Evolutionary conservation across 2,113 vertebrate species (phyloP), one percentile per base, ranked within the genome.

Genomic region (Pygoscelis antarcticus): DNA sequence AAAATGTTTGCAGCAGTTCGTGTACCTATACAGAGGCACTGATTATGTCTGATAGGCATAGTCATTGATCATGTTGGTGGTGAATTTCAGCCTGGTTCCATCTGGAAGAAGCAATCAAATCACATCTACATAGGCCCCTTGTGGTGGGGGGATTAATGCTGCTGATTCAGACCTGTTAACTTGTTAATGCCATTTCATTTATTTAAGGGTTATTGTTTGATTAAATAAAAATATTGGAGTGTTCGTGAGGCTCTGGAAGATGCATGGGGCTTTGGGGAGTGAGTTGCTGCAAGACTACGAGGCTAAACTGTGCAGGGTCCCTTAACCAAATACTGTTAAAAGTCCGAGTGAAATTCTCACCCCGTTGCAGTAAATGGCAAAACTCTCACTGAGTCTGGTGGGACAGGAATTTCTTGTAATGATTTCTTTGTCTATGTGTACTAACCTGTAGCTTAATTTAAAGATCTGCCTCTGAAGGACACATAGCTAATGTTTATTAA

Each of bases 91-190:
- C 71, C 80, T 2, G 4, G 42, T 77, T 83, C 88, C 80, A 68
- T 75, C 90, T 89, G 83, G 51, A 96, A 94, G 88, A 58, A 90
- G 72, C 74, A 90, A 92, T 94, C 75, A 90, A 93, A 90, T 92
- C 72, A 7, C 64, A 55, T 89, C 68, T 38, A 34, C 36, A 47
- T 60, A 30, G 68, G 65, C 36, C 49, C 65, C 82, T 46, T 83
- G 70, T 3, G 9, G 84, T 29, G 76, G 44, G 66, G 90, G 66
- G 78, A 71, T 96, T 96, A 80, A 55, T 40, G 91, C 72, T 89
- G 38, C 83, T 82, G 83, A 55, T 93, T 86, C 65, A 82, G 80
- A 72, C 46, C 72, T 69, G 69, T 92, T 89, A 82, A 77, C 42
- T 91, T n/a, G 55, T 92, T 90, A 69, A 91, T 64, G 69, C 25